A percentile compares a stretch with the other conserved stretches of the same genome.
Conservation (phyloP, 2,888 invertebrate species). For the Agrotis exclamationis region DNA sequence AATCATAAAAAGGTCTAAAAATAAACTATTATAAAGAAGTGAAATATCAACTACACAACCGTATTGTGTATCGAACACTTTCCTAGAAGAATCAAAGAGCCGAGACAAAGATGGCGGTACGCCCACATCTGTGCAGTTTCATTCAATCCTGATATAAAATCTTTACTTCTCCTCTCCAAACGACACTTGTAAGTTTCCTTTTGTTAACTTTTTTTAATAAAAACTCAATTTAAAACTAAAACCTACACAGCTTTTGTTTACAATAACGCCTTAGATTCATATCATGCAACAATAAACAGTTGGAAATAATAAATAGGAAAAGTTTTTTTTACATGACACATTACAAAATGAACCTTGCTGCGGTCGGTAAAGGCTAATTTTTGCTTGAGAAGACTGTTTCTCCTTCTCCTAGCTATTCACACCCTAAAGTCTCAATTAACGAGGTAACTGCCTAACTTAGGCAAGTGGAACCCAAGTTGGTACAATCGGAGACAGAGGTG, state of each 20-base stretch:
- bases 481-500: constrained; percentile 52
- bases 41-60: background rate
- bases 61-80: constrained; percentile 42
- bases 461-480: constrained; percentile 53
- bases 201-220: constrained; percentile 27
- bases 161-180: constrained; percentile 39
- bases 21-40: background rate
- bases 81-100: constrained; percentile 1
- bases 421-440: constrained; percentile 52
- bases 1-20: background rate
- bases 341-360: constrained; percentile 30
- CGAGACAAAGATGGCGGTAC: constrained; percentile 20
- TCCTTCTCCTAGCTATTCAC: constrained; percentile 21
- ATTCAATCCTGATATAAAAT: constrained; percentile 28
- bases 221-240: constrained; percentile 26
- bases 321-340: constrained; percentile 12
- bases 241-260: constrained; percentile 27
- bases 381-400: background rate
- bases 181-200: constrained; percentile 19
- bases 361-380: constrained; percentile 19
- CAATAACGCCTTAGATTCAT: constrained; percentile 18
- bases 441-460: constrained; percentile 55
- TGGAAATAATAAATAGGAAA: constrained; percentile 45
- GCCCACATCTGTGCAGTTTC: constrained; percentile 29
- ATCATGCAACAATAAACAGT: background rate